Evolutionary conservation across 2,888 invertebrate genomes (phyloP).

Genomic region (Spodoptera littoralis): DNA sequence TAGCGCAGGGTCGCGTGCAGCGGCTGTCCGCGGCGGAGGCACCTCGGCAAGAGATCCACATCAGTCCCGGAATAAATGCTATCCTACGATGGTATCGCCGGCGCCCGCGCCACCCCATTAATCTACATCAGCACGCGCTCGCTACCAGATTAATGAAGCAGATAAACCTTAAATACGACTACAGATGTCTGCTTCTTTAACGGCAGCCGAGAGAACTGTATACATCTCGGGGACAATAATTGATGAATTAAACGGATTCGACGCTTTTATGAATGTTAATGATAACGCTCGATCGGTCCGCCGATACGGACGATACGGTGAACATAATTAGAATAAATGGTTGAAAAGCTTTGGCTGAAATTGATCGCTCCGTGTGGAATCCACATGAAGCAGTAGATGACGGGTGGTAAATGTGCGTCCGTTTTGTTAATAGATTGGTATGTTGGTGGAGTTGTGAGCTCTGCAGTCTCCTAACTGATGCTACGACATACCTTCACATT

Average conservation of each 20-base stretch:
- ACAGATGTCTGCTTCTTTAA: conserved; percentile 79
- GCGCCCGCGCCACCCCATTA: conserved; percentile 84
- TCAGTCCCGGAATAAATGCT: conserved; percentile 80
- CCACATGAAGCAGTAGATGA: conserved; percentile 66
- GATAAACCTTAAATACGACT: conserved; percentile 87
- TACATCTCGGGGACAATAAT: conserved; percentile 73
- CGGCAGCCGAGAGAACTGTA: conserved; percentile 69
- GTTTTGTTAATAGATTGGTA: conserved; percentile 55
- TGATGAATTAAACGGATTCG: conserved; percentile 82
- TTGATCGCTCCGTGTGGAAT: conserved; percentile 71
- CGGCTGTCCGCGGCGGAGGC: conserved; percentile 47
- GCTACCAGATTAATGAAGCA: conserved; percentile 85
- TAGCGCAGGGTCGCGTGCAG: conserved; percentile 70
- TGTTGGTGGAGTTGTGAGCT: conserved; percentile 24
- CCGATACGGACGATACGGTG: conserved; percentile 70
- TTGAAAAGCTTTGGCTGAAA: conserved; percentile 71
- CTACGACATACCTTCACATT: conserved; percentile 56
- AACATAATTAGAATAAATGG: conserved; percentile 84
- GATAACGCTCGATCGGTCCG: conserved; percentile 74
- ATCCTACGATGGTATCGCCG: conserved; percentile 81
- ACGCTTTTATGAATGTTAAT: conserved; percentile 81
- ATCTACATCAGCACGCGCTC: conserved; percentile 87
- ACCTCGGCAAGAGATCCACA: conserved; percentile 71
- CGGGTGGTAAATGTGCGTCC: conserved; percentile 68
- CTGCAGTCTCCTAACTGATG: conserved; percentile 41